A percentile compares a stretch with the other conserved stretches of the same genome.
Conservation (phyloP, 1,140 invertebrate species). For the Drosophila mayri region DNA sequence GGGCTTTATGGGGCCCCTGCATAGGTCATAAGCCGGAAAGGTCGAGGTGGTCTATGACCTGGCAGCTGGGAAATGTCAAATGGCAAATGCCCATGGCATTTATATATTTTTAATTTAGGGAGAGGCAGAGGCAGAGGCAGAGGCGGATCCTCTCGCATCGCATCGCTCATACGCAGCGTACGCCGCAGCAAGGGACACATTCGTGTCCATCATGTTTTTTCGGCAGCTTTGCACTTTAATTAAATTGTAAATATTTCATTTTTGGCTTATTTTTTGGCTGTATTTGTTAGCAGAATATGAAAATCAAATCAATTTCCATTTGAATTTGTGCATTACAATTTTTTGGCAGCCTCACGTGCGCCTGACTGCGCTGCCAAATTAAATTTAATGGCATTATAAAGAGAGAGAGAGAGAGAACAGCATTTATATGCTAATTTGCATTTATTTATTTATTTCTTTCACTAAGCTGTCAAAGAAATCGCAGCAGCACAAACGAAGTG, state of each 20-base stretch:
- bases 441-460: constrained; percentile 25
- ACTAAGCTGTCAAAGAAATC: background rate
- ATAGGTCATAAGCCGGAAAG: constrained; percentile 40
- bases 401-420: background rate
- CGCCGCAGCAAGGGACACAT: constrained; percentile 1
- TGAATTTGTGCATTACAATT: constrained; percentile 45
- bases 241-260: constrained; percentile 79
- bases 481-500: background rate
- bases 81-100: constrained; percentile 9
- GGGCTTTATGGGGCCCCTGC: constrained; percentile 9
- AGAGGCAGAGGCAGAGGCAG: background rate
- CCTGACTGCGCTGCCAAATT: constrained; percentile 28
- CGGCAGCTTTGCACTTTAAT: constrained; percentile 75
- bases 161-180: constrained; percentile 42
- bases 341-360: constrained; percentile 2
- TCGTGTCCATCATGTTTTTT: constrained; percentile 46
- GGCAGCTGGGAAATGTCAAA: constrained; percentile 6
- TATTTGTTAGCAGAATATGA: constrained; percentile 13
- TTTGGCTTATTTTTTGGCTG: background rate
- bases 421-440: constrained; percentile 22
- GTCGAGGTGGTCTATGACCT: constrained; percentile 23
- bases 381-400: constrained; percentile 29
- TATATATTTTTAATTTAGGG: constrained; percentile 5
- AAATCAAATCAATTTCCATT: constrained; percentile 49
- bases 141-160: background rate